Conservation (phyloP, 2,113 vertebrate species). For the Myanophis thanlyinensis region DNA sequence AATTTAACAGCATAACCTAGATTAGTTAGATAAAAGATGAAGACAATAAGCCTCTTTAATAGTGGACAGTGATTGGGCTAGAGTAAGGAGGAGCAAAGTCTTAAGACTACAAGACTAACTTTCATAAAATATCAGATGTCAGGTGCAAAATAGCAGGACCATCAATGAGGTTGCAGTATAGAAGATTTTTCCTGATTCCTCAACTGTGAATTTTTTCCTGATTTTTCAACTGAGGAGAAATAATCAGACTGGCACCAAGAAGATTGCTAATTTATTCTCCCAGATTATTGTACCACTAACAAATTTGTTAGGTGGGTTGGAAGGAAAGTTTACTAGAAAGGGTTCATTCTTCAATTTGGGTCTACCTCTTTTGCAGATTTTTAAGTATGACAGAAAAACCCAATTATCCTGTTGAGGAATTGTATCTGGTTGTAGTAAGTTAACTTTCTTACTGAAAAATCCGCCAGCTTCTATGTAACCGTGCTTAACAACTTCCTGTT, state of each 20-base stretch:
- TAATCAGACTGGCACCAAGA: background rate
- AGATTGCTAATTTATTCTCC: background rate
- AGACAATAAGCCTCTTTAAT: background rate
- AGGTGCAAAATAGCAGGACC: background rate
- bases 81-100: background rate
- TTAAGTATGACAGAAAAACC: background rate
- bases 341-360: background rate
- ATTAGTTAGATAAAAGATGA: background rate
- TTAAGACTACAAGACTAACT: background rate
- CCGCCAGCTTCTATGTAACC: no score
- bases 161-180: background rate
- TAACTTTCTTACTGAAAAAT: background rate
- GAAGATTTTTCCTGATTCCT: no score
- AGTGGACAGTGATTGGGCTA: background rate
- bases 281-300: background rate
- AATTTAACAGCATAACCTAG: background rate
- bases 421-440: background rate
- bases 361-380: background rate
- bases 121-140: background rate
- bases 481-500: background rate
- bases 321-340: background rate
- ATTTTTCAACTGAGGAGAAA: no score
- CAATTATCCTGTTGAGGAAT: background rate
- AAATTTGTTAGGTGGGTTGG: background rate
- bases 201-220: no score